Conservation (phyloP, 2,797 vertebrate genomes). For the Takifugu rubripes region DNA sequence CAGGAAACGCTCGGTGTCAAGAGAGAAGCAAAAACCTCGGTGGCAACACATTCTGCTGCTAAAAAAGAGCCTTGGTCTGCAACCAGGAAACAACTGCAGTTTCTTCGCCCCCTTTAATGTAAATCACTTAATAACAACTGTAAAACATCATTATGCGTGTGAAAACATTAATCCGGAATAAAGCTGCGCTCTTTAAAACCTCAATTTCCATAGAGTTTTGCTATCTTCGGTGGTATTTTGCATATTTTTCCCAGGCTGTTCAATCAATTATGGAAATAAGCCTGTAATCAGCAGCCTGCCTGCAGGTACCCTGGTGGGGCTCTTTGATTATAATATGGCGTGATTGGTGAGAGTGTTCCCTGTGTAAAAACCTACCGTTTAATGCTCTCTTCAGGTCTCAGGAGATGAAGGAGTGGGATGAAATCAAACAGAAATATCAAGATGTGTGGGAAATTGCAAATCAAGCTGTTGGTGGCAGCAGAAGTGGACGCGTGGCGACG, state of each 20-base stretch:
- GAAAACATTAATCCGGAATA: too few relatives aligned
- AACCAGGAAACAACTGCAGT: not conserved
- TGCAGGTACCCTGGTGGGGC: conserved; percentile 36
- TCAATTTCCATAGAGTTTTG: conserved; percentile 26
- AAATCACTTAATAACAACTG: too few relatives aligned
- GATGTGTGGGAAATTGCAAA: conserved; percentile 4
- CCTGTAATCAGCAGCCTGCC: conserved; percentile 40
- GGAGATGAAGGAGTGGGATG: not conserved
- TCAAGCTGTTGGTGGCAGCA: conserved; percentile 1
- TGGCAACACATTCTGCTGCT: conserved; percentile 1
- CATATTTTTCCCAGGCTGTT: conserved; percentile 41
- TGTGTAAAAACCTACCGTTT: conserved; percentile 18
- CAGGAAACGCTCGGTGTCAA: conserved; percentile 28
- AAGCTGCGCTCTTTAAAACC: conserved; percentile 21
- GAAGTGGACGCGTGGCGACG: conserved; percentile 26
- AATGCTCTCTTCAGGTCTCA: conserved; percentile 7
- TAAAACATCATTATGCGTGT: too few relatives aligned
- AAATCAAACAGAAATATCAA: conserved; percentile 4
- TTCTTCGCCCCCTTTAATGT: too few relatives aligned
- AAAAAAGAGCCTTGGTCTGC: not conserved
- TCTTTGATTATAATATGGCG: conserved; percentile 36
- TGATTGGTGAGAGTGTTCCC: conserved; percentile 37
- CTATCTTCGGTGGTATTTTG: conserved; percentile 31
- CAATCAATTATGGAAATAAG: conserved; percentile 37
- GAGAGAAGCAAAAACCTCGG: conserved; percentile 7